phyloP scores from a whole-genome alignment of 2,888 invertebrate species.

The Drosophila subsilvestris region DNA sequence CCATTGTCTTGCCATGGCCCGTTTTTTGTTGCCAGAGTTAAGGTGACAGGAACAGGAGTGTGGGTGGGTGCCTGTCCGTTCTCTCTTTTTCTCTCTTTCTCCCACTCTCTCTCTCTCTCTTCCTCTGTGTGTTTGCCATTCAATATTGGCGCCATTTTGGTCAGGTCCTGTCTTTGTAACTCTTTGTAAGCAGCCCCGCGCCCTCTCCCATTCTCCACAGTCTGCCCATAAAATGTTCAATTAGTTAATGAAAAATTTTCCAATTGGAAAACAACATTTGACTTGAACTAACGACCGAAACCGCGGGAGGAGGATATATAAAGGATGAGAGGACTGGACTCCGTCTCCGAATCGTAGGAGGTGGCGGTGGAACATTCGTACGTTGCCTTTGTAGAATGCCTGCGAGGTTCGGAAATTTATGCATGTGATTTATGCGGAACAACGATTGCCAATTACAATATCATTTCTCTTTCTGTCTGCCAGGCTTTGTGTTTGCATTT shows the following conservation, averaged over 20 bases:
- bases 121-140: slow-evolving; percentile 59
- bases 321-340: not conserved
- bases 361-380: not conserved
- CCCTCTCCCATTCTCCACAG: not conserved
- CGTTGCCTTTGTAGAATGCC: slow-evolving; percentile 52
- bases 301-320: slow-evolving; percentile 9
- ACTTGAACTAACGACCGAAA: slow-evolving; percentile 68
- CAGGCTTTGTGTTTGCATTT: slow-evolving; percentile 53
- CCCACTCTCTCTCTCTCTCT: not conserved
- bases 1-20: slow-evolving; percentile 63
- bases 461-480: slow-evolving; percentile 75
- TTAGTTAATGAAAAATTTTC: slow-evolving; percentile 83
- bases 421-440: slow-evolving; percentile 78
- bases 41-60: slow-evolving; percentile 3
- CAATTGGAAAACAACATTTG: slow-evolving; percentile 79
- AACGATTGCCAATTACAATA: slow-evolving; percentile 81
- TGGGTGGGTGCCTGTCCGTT: not conserved
- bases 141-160: slow-evolving; percentile 71
- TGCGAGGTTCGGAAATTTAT: slow-evolving; percentile 70
- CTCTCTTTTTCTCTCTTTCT: not conserved
- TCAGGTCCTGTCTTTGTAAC: slow-evolving; percentile 20
- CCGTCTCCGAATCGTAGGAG: not conserved
- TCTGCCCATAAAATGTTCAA: slow-evolving; percentile 79
- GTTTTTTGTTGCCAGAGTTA: slow-evolving; percentile 33
- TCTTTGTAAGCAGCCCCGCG: slow-evolving; percentile 18